Evolutionary conservation across 2,113 vertebrate genomes (phyloP).

Genomic region (Cinclus cinclus): DNA sequence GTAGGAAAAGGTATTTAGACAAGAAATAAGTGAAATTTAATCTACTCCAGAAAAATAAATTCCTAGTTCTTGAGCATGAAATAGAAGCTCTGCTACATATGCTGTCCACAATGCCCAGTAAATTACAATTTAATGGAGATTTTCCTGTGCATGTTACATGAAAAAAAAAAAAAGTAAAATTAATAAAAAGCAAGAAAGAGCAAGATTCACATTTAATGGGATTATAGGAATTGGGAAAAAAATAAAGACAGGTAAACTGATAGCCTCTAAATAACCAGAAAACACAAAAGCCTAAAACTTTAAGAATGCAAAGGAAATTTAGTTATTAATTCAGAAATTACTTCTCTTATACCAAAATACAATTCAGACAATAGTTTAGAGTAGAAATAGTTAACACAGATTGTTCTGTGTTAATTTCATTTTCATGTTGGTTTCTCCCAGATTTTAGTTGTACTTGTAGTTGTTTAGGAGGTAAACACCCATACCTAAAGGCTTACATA

Average conservation of each 20-base stretch:
- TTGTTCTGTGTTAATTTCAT: not conserved
- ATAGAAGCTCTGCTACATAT: not conserved
- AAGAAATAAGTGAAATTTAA: not conserved
- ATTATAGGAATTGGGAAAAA: not conserved
- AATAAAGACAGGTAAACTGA: not conserved
- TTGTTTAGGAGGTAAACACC: not conserved
- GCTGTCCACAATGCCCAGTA: not conserved
- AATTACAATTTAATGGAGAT: conserved; percentile 12
- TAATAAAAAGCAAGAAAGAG: not conserved
- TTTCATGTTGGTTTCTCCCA: not conserved
- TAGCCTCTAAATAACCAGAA: not conserved
- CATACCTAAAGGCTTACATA: not conserved
- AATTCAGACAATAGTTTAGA: not conserved
- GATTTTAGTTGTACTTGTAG: not conserved
- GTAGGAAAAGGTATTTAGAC: not conserved
- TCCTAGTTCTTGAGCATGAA: not conserved
- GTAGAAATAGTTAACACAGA: not conserved
- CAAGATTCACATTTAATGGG: not conserved
- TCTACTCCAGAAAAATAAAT: not conserved
- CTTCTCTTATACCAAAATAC: not conserved
- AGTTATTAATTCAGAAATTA: not conserved
- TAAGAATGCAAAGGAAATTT: not conserved
- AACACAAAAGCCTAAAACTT: not conserved
- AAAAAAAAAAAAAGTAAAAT: not conserved
- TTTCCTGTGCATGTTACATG: not conserved